These are phyloP conservation scores for Cydia splendana DNA, from an alignment of 1,140 invertebrate genomes.

Conservation along the genomic window DNA sequence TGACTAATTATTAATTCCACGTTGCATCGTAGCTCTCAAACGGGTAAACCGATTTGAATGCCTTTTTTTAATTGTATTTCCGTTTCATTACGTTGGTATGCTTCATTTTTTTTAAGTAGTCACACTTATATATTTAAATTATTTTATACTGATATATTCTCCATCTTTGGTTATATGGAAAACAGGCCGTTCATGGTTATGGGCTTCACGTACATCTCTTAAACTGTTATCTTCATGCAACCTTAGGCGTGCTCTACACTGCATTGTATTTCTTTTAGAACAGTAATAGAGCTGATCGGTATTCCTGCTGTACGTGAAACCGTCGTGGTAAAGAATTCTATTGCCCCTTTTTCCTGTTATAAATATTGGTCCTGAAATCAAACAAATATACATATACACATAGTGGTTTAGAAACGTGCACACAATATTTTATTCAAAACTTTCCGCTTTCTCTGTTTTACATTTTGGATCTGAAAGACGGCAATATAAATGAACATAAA, in stretches of 20 bases:
- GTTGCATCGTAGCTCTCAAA: too few species aligned
- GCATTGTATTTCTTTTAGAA: background rate
- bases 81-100: background rate
- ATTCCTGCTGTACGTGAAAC: background rate
- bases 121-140: background rate
- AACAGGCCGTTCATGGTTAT: background rate
- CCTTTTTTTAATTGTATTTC: too few species aligned
- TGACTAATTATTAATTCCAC: too few species aligned
- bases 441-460: too few species aligned
- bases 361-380: conserved; percentile 4
- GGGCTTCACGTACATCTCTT: background rate
- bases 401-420: too few species aligned
- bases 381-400: background rate
- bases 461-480: too few species aligned
- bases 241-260: background rate
- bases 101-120: background rate
- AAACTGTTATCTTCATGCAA: background rate
- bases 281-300: background rate
- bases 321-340: background rate
- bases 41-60: too few species aligned
- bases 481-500: too few species aligned
- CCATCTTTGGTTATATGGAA: background rate
- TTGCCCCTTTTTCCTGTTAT: background rate
- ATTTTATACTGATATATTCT: conserved; percentile 1
- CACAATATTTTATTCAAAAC: too few species aligned